These are phyloP conservation scores for Oreochromis aureus DNA, from an alignment of 2,113 vertebrate species.

Conservation along the genomic window DNA sequence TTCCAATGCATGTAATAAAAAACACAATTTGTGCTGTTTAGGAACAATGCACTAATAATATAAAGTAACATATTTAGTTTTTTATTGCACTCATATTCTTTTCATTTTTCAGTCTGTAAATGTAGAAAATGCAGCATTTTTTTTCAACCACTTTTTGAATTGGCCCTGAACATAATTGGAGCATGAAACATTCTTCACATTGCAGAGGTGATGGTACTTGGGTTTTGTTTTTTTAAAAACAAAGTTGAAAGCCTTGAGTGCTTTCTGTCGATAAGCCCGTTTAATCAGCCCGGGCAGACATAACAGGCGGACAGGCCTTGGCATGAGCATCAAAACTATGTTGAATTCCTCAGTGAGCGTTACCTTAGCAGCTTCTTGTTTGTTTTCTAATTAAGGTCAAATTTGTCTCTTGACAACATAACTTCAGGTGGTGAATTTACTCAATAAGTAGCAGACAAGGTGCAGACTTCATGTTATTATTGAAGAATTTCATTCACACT, in stretches of 20 bases:
- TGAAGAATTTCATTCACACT: not conserved
- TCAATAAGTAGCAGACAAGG: not conserved
- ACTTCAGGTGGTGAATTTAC: not conserved
- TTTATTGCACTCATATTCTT: not conserved
- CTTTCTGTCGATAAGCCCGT: not conserved
- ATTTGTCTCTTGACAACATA: not conserved
- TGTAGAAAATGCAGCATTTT: not conserved
- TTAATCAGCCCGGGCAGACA: not conserved
- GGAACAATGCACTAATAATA: not conserved
- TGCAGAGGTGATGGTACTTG: constrained; percentile 10
- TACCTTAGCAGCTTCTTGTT: not conserved
- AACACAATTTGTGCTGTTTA: not conserved
- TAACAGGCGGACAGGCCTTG: constrained; percentile 29
- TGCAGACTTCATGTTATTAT: not conserved
- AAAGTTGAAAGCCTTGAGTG: not conserved
- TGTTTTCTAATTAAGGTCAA: not conserved
- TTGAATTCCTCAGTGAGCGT: not conserved
- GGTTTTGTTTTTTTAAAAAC: not conserved
- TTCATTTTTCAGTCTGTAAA: not conserved
- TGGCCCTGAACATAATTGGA: not conserved
- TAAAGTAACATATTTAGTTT: not conserved
- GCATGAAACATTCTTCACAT: constrained; percentile 23
- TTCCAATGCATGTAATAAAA: not conserved
- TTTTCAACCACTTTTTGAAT: not conserved
- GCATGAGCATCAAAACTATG: not conserved